These are phyloP conservation scores for Myotis myotis DNA, from an alignment of 2,797 vertebrate genomes.

Conservation along the genomic window DNA sequence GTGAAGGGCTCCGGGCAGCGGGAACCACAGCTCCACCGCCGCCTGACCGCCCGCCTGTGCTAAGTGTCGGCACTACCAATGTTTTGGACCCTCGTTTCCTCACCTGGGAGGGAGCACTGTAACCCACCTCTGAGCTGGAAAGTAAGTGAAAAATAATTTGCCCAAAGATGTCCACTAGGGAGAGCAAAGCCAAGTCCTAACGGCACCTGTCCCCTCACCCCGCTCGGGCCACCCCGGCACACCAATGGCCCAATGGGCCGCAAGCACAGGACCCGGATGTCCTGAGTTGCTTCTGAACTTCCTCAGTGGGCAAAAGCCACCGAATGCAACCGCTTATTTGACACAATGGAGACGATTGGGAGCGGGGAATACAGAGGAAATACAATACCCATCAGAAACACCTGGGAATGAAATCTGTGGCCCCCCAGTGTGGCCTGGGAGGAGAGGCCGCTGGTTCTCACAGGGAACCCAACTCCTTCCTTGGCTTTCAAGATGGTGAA, in stretches of 20 bases:
- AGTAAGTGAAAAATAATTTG: background rate
- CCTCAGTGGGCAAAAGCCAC: background rate
- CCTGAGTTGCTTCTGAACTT: background rate
- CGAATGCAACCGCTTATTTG: background rate
- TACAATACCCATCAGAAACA: too few species aligned
- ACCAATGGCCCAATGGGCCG: rapidly evolving
- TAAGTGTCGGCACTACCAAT: too few species aligned
- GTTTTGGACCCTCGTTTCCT: background rate
- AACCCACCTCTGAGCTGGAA: background rate
- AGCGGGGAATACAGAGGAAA: background rate
- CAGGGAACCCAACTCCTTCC: background rate
- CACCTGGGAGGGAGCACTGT: background rate
- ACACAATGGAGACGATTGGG: background rate
- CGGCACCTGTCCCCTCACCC: rapidly evolving
- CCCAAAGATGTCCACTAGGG: too few species aligned
- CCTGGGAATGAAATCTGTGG: background rate
- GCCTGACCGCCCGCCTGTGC: rapidly evolving
- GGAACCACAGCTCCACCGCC: rapidly evolving
- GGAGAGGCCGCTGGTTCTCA: too few species aligned
- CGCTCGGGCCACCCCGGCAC: rapidly evolving
- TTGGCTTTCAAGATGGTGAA: rapidly evolving
- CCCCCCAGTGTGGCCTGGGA: too few species aligned
- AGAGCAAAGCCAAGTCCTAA: background rate
- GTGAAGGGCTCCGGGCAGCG: rapidly evolving
- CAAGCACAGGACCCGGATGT: too few species aligned